Conservation (phyloP, 2,888 invertebrate species). For the Scaptomyza flava region DNA sequence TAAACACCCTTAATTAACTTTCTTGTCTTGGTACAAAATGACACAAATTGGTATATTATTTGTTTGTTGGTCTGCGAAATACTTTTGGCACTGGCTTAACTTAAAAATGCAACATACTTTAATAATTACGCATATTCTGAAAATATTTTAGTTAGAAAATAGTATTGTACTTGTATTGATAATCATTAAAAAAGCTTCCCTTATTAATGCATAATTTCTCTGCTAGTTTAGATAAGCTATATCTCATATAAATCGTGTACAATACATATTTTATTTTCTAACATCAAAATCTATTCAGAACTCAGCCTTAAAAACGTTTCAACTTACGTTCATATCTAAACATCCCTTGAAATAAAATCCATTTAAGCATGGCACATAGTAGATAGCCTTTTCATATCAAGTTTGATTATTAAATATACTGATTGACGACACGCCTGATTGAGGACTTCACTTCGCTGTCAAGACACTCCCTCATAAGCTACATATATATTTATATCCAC, state of each 20-base stretch:
- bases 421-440: constrained; percentile 73
- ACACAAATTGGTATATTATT: too few relatives aligned
- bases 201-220: too few relatives aligned
- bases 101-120: too few relatives aligned
- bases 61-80: too few relatives aligned
- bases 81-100: not conserved
- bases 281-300: too few relatives aligned
- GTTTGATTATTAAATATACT: constrained; percentile 69
- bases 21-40: not conserved
- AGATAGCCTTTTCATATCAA: constrained; percentile 36
- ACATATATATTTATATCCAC: constrained; percentile 16
- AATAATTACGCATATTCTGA: too few relatives aligned
- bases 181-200: too few relatives aligned
- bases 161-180: too few relatives aligned
- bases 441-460: constrained; percentile 55
- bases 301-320: constrained; percentile 8
- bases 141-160: too few relatives aligned
- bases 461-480: constrained; percentile 1
- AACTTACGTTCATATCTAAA: not conserved
- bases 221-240: too few relatives aligned
- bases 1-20: not conserved
- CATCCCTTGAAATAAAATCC: constrained; percentile 22
- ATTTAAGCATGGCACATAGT: constrained; percentile 20
- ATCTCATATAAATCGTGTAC: too few relatives aligned
- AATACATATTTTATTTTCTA: too few relatives aligned